Conservation (phyloP, 1,140 invertebrate species). For the Pinna nobilis region DNA sequence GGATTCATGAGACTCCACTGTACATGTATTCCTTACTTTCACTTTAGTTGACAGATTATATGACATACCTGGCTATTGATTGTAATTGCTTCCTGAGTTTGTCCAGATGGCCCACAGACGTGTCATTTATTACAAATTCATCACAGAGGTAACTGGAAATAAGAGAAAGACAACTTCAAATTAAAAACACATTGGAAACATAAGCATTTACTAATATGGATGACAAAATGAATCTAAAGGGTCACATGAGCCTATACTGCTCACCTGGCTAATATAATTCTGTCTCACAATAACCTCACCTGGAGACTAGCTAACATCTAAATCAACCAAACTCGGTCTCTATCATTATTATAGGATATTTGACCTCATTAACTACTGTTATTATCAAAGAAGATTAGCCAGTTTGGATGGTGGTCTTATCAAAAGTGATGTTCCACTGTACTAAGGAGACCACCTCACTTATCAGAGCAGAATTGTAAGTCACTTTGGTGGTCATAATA, state of each 20-base stretch:
- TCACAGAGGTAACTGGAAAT: conserved; percentile 85
- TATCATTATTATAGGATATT: too few species aligned
- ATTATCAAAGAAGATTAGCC: too few species aligned
- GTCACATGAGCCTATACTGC: too few species aligned
- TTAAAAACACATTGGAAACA: neutral
- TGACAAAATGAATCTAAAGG: neutral
- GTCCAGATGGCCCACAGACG: conserved; percentile 79
- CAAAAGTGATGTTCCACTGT: too few species aligned
- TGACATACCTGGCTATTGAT: conserved; percentile 52
- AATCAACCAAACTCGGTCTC: too few species aligned
- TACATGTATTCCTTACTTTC: neutral
- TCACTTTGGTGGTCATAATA: too few species aligned
- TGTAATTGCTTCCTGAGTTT: conserved; percentile 76
- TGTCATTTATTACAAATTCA: conserved; percentile 87
- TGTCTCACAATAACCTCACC: neutral
- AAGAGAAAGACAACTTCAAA: neutral
- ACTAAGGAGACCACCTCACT: too few species aligned
- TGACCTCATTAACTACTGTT: too few species aligned
- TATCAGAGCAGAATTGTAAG: too few species aligned
- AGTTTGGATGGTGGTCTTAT: too few species aligned
- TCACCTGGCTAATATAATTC: neutral
- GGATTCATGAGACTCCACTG: neutral
- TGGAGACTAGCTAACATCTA: neutral
- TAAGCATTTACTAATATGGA: neutral
- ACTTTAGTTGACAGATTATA: neutral